phyloP scores from a whole-genome alignment of 2,888 invertebrate genomes.

The Myopa testacea region DNA sequence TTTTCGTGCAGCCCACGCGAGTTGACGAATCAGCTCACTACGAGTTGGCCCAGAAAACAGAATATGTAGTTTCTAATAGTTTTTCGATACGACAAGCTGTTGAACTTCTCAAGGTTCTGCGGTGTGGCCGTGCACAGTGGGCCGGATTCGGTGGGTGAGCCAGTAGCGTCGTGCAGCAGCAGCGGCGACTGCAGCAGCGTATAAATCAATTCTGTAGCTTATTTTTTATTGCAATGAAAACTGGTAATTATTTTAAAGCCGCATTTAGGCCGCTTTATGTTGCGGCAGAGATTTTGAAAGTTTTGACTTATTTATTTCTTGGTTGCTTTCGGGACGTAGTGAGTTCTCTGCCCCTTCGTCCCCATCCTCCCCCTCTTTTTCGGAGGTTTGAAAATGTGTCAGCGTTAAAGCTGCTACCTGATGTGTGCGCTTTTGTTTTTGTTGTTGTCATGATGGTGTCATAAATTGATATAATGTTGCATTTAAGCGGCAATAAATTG shows the following conservation, averaged over 20 bases:
- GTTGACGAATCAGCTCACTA: slow-evolving; percentile 21
- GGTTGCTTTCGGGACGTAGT: not conserved
- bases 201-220: slow-evolving; percentile 12
- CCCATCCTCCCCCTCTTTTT: not conserved
- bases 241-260: slow-evolving; percentile 20
- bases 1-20: slow-evolving; percentile 15
- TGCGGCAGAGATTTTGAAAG: not conserved
- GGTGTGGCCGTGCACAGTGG: not conserved
- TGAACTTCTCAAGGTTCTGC: slow-evolving; percentile 20
- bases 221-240: not conserved
- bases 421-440: not conserved
- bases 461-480: slow-evolving; percentile 12
- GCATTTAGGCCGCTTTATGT: slow-evolving; percentile 12
- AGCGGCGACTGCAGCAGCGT: slow-evolving; percentile 8
- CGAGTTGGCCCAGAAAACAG: not conserved
- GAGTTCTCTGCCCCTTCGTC: not conserved
- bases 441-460: slow-evolving; percentile 14
- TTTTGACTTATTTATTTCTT: slow-evolving; percentile 10
- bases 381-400: slow-evolving; percentile 27
- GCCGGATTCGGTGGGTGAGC: not conserved
- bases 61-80: not conserved
- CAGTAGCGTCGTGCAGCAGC: not conserved
- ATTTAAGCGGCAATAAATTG: slow-evolving; percentile 21
- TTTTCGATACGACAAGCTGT: slow-evolving; percentile 4
- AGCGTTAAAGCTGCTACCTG: not conserved